These are phyloP conservation scores for Procambarus virginalis DNA, from an alignment of 1,140 invertebrate species.

Conservation along the genomic window DNA sequence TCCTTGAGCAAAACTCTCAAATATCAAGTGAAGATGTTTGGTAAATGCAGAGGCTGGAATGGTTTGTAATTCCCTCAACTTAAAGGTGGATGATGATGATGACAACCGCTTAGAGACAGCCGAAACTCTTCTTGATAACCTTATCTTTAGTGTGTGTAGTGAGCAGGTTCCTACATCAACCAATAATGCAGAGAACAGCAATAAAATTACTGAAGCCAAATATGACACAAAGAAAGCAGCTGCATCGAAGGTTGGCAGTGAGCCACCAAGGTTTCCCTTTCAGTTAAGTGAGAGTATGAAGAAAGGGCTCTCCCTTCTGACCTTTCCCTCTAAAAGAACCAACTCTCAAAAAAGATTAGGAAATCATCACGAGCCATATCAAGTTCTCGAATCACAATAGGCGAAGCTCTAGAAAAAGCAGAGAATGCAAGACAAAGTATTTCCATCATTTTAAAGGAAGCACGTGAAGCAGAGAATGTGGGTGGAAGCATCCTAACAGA, in stretches of 20 bases:
- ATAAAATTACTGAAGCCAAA: neutral
- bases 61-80: neutral
- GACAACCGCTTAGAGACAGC: neutral
- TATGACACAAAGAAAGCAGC: neutral
- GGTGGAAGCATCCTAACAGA: neutral
- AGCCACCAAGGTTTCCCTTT: conserved; percentile 4
- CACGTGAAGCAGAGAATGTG: neutral
- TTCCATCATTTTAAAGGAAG: too few relatives aligned
- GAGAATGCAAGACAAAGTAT: conserved; percentile 38
- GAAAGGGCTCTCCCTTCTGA: conserved; percentile 39
- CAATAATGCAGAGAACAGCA: neutral
- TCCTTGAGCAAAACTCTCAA: neutral
- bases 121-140: conserved; percentile 8
- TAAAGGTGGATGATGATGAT: neutral
- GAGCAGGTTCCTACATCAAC: neutral
- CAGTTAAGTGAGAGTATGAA: conserved; percentile 58
- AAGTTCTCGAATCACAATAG: conserved; percentile 53
- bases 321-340: conserved; percentile 37
- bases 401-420: conserved; percentile 48
- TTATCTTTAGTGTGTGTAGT: neutral
- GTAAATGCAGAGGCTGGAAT: neutral
- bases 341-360: conserved; percentile 26
- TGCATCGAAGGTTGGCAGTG: neutral
- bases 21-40: neutral
- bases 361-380: neutral